Conservation (phyloP, 2,113 vertebrate genomes). For the Spheniscus mendiculus region DNA sequence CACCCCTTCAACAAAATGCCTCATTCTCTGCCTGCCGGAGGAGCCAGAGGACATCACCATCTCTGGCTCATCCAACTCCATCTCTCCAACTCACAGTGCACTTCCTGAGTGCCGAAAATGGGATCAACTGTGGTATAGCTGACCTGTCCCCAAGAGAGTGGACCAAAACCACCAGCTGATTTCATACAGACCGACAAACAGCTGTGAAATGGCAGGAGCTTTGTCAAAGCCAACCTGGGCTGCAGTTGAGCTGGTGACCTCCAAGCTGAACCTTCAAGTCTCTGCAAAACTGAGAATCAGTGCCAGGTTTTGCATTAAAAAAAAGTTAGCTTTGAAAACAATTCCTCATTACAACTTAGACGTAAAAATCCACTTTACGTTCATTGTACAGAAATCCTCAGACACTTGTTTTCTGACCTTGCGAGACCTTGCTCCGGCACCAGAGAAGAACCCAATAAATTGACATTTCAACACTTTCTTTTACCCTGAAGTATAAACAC, state of each 20-base stretch:
- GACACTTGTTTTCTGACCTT: neutral
- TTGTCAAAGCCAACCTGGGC: neutral
- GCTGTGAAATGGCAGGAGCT: neutral
- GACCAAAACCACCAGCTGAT: neutral
- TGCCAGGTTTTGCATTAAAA: neutral
- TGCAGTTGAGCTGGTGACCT: neutral
- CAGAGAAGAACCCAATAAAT: neutral
- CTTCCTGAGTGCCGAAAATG: neutral
- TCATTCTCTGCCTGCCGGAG: neutral
- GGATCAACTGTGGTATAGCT: neutral
- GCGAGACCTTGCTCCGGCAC: neutral
- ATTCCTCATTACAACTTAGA: neutral
- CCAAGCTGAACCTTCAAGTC: neutral
- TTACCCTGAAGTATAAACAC: slow-evolving; percentile 20
- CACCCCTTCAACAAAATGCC: neutral
- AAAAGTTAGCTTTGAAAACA: neutral
- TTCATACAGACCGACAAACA: neutral
- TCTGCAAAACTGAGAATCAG: neutral
- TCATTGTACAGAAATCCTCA: neutral
- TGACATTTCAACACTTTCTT: slow-evolving; percentile 19
- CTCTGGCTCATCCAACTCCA: neutral
- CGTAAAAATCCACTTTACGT: neutral
- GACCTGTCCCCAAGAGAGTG: neutral
- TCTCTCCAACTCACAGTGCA: neutral
- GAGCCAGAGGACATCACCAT: neutral